Percentiles rank a stretch among this genome's conserved stretches.
Evolutionary conservation across 92 coral and sea anemone genomes (phyloP).

Genomic region (Epizoanthus fatuus): DNA sequence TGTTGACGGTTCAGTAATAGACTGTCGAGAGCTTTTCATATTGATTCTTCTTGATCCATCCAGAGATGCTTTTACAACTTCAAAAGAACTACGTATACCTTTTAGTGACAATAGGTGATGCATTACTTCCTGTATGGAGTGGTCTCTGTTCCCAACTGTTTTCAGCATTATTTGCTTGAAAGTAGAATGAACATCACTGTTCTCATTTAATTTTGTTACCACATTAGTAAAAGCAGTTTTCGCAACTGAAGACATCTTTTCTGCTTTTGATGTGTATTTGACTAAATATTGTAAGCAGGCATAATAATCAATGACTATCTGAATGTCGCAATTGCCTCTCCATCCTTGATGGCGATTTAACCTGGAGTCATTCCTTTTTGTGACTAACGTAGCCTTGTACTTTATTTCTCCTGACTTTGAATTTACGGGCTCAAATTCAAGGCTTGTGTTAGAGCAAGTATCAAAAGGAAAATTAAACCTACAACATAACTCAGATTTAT

Average conservation of each 20-base stretch:
- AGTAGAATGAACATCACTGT: slow-evolving; percentile 37
- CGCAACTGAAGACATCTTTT: slow-evolving; percentile 46
- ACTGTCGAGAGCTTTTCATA: no score
- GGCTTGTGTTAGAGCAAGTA: slow-evolving; percentile 27
- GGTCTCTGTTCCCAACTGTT: slow-evolving; percentile 54
- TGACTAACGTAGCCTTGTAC: slow-evolving; percentile 44
- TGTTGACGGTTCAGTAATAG: no score
- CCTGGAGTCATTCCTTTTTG: slow-evolving; percentile 42
- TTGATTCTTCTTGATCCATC: no score
- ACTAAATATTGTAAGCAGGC: slow-evolving; percentile 43
- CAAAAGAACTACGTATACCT: no score
- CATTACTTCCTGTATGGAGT: slow-evolving; percentile 57
- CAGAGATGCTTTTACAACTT: no score
- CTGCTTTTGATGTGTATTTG: slow-evolving; percentile 57
- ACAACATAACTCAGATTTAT: slow-evolving; percentile 27
- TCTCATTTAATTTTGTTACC: slow-evolving; percentile 18
- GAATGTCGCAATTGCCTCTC: slow-evolving; percentile 48
- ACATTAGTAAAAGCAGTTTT: slow-evolving; percentile 53
- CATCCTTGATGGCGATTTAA: slow-evolving; percentile 33
- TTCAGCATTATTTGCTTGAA: slow-evolving; percentile 46
- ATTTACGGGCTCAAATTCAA: slow-evolving; percentile 46
- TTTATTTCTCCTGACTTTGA: slow-evolving; percentile 39
- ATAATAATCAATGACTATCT: slow-evolving; percentile 55
- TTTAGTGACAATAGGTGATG: slow-evolving; percentile 53
- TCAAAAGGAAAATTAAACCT: slow-evolving; percentile 60